These are phyloP conservation scores for Girardinichthys multiradiatus DNA, from an alignment of 2,113 vertebrate species.

Conservation along the genomic window DNA sequence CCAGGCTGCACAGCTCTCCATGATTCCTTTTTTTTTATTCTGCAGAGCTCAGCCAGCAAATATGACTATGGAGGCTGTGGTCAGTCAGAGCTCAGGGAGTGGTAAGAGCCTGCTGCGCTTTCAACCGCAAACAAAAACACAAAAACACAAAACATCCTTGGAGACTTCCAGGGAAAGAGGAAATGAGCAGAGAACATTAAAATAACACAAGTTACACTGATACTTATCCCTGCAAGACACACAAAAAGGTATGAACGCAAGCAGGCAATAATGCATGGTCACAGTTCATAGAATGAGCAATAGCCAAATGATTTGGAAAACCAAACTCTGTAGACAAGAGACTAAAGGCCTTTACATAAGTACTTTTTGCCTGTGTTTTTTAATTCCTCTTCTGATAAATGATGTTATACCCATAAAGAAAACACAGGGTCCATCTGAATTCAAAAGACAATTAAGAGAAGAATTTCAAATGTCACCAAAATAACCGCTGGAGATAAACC, in stretches of 20 bases:
- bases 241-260: slow-evolving; percentile 15
- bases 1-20: slow-evolving; percentile 53
- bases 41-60: slow-evolving; percentile 51
- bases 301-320: slow-evolving; percentile 37
- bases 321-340: too few species aligned
- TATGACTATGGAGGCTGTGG: slow-evolving; percentile 58
- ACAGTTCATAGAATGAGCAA: slow-evolving; percentile 18
- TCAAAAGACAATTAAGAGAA: too few species aligned
- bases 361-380: not conserved
- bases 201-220: slow-evolving; percentile 28
- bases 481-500: too few species aligned
- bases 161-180: slow-evolving; percentile 33
- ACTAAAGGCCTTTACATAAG: too few species aligned
- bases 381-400: not conserved
- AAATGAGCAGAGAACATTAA: slow-evolving; percentile 29
- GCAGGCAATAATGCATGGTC: slow-evolving; percentile 23
- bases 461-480: too few species aligned
- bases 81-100: slow-evolving; percentile 70
- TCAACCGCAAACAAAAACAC: slow-evolving; percentile 55
- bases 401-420: not conserved
- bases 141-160: slow-evolving; percentile 50
- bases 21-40: slow-evolving; percentile 64
- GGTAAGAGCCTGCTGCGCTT: slow-evolving; percentile 71
- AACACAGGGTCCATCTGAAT: not conserved
- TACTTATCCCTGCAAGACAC: slow-evolving; percentile 29